Evolutionary conservation across 2,888 invertebrate genomes (phyloP), one percentile per base, ranked within the genome.

Genomic region (Limnephilus rhombicus): DNA sequence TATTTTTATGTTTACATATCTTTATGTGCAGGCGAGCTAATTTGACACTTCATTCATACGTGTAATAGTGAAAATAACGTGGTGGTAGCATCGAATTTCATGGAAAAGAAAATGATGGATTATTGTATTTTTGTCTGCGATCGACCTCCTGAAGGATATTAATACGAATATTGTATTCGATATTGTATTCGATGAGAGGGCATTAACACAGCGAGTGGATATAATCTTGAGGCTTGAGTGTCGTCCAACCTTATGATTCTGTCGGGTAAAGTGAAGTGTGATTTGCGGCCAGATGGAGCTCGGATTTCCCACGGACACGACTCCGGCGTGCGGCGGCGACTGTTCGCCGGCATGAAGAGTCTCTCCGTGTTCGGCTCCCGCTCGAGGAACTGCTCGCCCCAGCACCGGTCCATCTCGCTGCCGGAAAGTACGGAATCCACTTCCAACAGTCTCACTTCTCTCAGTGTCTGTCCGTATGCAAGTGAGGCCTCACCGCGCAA

Each of bases 351-450:
- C 94, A 97, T 98, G 96, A 97, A 98, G 96, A 98, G 98, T 95
- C 96, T 98, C 95, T 98, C 98, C 94, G 97, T 97, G 96, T 97
- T 97, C 96, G 97, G 97, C 94, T 96, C 97, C 94, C 97, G 97
- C 94, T 96, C 96, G 94, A 96, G 97, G 95, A 97, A 97, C 95
- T 97, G 97, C 95, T 97, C 97, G 94, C 97, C 97, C 94, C 97
- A 97, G 96, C 97, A 97, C 96, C 97, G 98, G 95, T 98, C 98
- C 96, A 98, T 98, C 97, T 98, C 98, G 95, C 97, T 98, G 96
- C 98, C 98, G 95, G 98, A 98, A 98, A 98, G 98, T 98, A 98
- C 97, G 97, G 93, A 93, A 91, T 87, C 92, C 94, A 90, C 91
- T 89, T 34, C 91, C 91, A 85, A 90, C 92, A 90, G 85, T 85